A percentile compares a stretch with the other conserved stretches of the same genome.
phyloP scores from a whole-genome alignment of 2,113 vertebrate genomes.

The Genyomyrus donnyi region DNA sequence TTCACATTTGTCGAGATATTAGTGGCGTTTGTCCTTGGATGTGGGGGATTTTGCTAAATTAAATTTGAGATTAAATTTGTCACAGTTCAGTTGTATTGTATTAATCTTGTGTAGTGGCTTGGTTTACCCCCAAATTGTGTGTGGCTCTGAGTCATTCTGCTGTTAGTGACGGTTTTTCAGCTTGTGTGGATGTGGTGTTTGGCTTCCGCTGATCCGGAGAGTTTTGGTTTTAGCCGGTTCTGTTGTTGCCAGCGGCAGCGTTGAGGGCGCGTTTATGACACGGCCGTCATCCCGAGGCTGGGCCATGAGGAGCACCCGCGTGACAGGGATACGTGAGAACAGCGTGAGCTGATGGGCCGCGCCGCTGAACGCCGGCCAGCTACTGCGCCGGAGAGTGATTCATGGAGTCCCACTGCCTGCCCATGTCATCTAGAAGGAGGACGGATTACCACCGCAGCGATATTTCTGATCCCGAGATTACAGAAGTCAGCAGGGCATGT shows the following conservation, averaged over 20 bases:
- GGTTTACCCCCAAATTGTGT: neutral
- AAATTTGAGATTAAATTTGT: neutral
- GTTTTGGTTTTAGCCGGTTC: neutral
- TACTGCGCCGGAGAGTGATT: neutral
- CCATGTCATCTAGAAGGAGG: slow-evolving; percentile 9
- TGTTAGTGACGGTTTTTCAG: neutral
- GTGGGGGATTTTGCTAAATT: neutral
- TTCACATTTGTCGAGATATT: neutral
- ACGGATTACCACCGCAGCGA: slow-evolving; percentile 10
- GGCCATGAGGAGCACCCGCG: neutral
- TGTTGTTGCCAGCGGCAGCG: neutral
- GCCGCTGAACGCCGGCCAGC: neutral
- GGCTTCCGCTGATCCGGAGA: neutral
- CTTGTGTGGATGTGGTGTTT: neutral
- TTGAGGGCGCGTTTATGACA: neutral
- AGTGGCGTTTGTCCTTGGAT: neutral
- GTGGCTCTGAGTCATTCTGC: neutral
- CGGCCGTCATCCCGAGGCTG: neutral
- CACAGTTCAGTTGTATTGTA: neutral
- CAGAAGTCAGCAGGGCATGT: slow-evolving; percentile 22
- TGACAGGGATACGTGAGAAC: neutral
- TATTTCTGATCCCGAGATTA: slow-evolving; percentile 33
- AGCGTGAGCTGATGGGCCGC: neutral
- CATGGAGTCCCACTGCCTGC: neutral
- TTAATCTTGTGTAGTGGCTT: neutral